Evolutionary conservation across 2,888 invertebrate genomes (phyloP).

Genomic region (Lithophane ornitopus): DNA sequence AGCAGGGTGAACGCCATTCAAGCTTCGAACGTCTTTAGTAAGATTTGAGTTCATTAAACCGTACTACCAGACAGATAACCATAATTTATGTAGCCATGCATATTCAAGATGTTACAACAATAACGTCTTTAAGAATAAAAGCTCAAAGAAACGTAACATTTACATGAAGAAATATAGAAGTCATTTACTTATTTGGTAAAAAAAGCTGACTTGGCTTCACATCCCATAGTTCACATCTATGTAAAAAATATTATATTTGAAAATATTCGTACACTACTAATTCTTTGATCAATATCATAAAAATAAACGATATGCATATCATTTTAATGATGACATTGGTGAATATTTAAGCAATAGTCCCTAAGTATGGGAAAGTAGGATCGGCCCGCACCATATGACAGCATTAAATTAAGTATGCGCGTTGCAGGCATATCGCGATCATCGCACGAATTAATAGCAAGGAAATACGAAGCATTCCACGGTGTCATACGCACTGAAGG

Average conservation of each 20-base stretch:
- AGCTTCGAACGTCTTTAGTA: slow-evolving; percentile 21
- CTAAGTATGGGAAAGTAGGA: slow-evolving; percentile 81
- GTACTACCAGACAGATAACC: slow-evolving; percentile 54
- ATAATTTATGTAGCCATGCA: slow-evolving; percentile 52
- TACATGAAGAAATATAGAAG: slow-evolving; percentile 2
- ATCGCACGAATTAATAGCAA: slow-evolving; percentile 88
- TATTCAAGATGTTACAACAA: slow-evolving; percentile 35
- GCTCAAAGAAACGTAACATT: not conserved
- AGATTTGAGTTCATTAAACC: slow-evolving; percentile 66
- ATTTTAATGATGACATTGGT: slow-evolving; percentile 48
- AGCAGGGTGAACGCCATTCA: slow-evolving; percentile 65
- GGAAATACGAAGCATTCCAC: slow-evolving; percentile 79
- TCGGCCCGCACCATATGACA: slow-evolving; percentile 80
- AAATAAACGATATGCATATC: slow-evolving; percentile 8
- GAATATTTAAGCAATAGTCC: slow-evolving; percentile 59
- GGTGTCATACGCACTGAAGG: slow-evolving; percentile 83
- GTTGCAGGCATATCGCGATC: slow-evolving; percentile 83
- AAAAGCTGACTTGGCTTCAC: not conserved
- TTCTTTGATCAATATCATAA: slow-evolving; percentile 20
- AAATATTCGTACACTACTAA: slow-evolving; percentile 21
- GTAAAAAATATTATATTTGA: slow-evolving; percentile 1
- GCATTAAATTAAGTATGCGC: slow-evolving; percentile 86
- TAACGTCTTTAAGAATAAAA: slow-evolving; percentile 7
- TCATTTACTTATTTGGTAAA: not conserved
- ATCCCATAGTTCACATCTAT: not conserved